Conservation (phyloP, 2,888 invertebrate genomes). For the Spilosoma lubricipeda region DNA sequence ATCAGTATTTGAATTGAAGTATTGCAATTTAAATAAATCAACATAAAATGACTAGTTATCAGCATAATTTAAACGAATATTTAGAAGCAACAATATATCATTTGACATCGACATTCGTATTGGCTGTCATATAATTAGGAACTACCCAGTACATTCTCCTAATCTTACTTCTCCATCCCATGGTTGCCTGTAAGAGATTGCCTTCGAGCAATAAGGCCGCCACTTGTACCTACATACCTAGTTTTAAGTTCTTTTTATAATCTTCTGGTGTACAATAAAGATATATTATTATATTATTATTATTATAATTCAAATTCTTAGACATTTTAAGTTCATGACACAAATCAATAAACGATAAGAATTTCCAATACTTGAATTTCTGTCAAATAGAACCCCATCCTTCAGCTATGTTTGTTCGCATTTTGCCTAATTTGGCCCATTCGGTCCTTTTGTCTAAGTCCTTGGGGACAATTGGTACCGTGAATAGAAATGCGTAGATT, state of each 20-base stretch:
- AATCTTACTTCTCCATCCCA: too few relatives aligned
- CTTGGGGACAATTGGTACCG: conserved; percentile 34
- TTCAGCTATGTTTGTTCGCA: conserved; percentile 22
- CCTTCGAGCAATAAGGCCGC: too few relatives aligned
- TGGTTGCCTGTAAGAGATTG: too few relatives aligned
- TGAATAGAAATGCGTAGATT: conserved; percentile 48
- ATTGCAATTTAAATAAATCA: background rate
- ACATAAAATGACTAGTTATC: background rate
- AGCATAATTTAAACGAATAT: background rate
- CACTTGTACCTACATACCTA: too few relatives aligned
- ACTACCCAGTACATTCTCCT: too few relatives aligned
- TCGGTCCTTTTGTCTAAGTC: conserved; percentile 36
- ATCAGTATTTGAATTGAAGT: background rate
- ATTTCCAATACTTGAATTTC: conserved; percentile 24
- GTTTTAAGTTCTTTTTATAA: too few relatives aligned
- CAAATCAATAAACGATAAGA: conserved; percentile 13
- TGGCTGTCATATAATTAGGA: too few relatives aligned
- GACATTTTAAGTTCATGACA: background rate
- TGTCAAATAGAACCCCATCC: conserved; percentile 11
- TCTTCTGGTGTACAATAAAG: too few relatives aligned
- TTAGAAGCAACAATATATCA: background rate
- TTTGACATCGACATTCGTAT: background rate
- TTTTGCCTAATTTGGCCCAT: conserved; percentile 41
- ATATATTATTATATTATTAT: too few relatives aligned
- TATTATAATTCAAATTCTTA: background rate